A percentile compares a stretch with the other conserved stretches of the same genome.
Evolutionary conservation across 2,797 vertebrate species (phyloP).

Genomic region (Macropodus opercularis): DNA sequence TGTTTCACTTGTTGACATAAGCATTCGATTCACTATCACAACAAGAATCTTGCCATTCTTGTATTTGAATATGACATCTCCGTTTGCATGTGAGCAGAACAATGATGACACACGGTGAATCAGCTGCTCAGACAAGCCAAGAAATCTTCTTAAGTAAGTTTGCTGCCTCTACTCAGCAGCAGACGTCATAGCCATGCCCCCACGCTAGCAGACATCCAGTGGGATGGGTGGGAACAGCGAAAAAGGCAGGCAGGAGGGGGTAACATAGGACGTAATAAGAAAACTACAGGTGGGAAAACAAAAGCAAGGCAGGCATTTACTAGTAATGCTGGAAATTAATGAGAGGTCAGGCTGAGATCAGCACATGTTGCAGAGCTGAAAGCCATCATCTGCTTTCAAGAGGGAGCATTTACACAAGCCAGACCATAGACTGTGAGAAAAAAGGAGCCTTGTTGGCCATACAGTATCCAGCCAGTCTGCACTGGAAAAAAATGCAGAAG

Average conservation of each 20-base stretch:
- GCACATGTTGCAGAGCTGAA: slow-evolving; percentile 3
- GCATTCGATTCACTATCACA: slow-evolving; percentile 4
- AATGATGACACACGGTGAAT: slow-evolving; percentile 70
- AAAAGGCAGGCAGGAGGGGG: slow-evolving; percentile 44
- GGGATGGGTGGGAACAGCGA: slow-evolving; percentile 50
- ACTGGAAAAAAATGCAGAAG: slow-evolving; percentile 45
- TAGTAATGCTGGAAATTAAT: slow-evolving; percentile 34
- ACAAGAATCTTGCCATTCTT: slow-evolving; percentile 34
- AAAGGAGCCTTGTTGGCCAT: slow-evolving; percentile 56
- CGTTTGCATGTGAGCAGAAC: slow-evolving; percentile 55
- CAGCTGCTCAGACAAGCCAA: slow-evolving; percentile 70
- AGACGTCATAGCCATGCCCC: slow-evolving; percentile 51
- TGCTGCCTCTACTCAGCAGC: slow-evolving; percentile 44
- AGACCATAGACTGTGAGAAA: slow-evolving; percentile 25
- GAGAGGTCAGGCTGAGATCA: slow-evolving; percentile 16
- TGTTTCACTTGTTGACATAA: slow-evolving; percentile 5
- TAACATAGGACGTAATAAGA: slow-evolving; percentile 37
- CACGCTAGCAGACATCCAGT: slow-evolving; percentile 45
- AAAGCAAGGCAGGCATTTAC: slow-evolving; percentile 29
- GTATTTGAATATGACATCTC: slow-evolving; percentile 22
- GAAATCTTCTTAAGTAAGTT: slow-evolving; percentile 75
- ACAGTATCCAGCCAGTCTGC: slow-evolving; percentile 51
- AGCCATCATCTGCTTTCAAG: slow-evolving; percentile 24
- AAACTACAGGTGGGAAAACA: slow-evolving; percentile 33
- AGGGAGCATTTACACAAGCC: slow-evolving; percentile 30